Evolutionary conservation across 1,140 invertebrate species (phyloP).

Genomic region (Helicorthomorpha holstii): DNA sequence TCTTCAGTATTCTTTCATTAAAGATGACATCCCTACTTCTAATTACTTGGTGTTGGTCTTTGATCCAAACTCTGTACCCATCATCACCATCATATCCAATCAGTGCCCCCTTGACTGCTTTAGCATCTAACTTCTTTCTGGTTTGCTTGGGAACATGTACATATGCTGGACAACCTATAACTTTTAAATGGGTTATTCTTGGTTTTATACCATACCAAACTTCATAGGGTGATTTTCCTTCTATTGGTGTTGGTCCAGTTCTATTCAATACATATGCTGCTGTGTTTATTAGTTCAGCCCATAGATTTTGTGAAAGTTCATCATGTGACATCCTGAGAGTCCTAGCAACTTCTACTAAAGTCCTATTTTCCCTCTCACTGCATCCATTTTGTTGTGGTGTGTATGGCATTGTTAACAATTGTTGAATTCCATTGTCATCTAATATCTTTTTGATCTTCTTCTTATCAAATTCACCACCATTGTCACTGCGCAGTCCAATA

Average conservation of each 20-base stretch:
- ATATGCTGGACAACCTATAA: constrained; percentile 29
- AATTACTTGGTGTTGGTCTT: not conserved
- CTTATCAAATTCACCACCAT: too few species aligned
- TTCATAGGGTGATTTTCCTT: constrained; percentile 25
- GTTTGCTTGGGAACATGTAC: constrained; percentile 22
- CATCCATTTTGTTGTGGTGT: too few species aligned
- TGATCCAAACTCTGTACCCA: not conserved
- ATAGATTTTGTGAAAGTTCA: too few species aligned
- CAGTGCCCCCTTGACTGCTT: not conserved
- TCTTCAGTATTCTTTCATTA: not conserved
- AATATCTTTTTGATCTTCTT: too few species aligned
- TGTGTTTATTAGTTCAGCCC: constrained; percentile 10
- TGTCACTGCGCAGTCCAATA: too few species aligned
- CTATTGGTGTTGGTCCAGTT: constrained; percentile 21
- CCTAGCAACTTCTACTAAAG: too few species aligned
- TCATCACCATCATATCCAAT: not conserved
- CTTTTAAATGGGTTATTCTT: constrained; percentile 28
- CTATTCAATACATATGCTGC: constrained; percentile 27
- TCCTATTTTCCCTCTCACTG: too few species aligned
- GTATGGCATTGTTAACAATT: too few species aligned
- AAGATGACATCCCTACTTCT: not conserved
- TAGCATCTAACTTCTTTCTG: constrained; percentile 8
- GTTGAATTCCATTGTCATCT: too few species aligned
- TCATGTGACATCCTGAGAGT: too few species aligned
- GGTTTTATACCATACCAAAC: constrained; percentile 27